A percentile compares a stretch with the other conserved stretches of the same genome.
These are phyloP conservation scores for Acrocyrtus sp. DNA, from an alignment of 2,888 invertebrate species.

Conservation along the genomic window DNA sequence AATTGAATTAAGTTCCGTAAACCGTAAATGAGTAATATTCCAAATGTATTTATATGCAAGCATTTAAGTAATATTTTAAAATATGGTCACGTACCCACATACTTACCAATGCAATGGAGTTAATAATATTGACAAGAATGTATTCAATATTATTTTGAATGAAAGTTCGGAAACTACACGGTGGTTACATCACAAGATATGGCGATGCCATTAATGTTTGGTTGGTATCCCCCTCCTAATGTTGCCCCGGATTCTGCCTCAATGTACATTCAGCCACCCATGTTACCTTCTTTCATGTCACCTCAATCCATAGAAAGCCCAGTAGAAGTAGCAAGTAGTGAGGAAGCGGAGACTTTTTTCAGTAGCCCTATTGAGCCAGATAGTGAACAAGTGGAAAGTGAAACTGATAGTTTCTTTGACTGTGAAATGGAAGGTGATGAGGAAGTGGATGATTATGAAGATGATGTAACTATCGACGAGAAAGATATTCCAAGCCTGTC, in stretches of 20 bases:
- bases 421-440: slow-evolving; percentile 51
- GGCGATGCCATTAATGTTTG: slow-evolving; percentile 58
- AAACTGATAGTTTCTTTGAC: slow-evolving; percentile 58
- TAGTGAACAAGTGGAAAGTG: slow-evolving; percentile 36
- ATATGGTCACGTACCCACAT: no score
- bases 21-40: no score
- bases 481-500: background rate
- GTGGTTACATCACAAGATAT: slow-evolving; percentile 59
- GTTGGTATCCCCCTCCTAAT: slow-evolving; percentile 57
- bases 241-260: slow-evolving; percentile 52
- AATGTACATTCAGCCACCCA: slow-evolving; percentile 50
- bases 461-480: background rate
- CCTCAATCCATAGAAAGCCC: slow-evolving; percentile 40
- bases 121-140: background rate
- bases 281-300: slow-evolving; percentile 42
- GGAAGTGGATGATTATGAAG: slow-evolving; percentile 12
- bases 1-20: no score
- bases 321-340: slow-evolving; percentile 48
- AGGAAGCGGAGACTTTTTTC: slow-evolving; percentile 34
- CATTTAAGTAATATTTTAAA: no score
- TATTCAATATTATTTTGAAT: slow-evolving; percentile 38
- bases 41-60: no score
- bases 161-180: slow-evolving; percentile 60
- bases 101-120: no score
- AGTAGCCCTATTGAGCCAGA: slow-evolving; percentile 24